phyloP scores from a whole-genome alignment of 2,797 vertebrate species.

The Antrozous pallidus region DNA sequence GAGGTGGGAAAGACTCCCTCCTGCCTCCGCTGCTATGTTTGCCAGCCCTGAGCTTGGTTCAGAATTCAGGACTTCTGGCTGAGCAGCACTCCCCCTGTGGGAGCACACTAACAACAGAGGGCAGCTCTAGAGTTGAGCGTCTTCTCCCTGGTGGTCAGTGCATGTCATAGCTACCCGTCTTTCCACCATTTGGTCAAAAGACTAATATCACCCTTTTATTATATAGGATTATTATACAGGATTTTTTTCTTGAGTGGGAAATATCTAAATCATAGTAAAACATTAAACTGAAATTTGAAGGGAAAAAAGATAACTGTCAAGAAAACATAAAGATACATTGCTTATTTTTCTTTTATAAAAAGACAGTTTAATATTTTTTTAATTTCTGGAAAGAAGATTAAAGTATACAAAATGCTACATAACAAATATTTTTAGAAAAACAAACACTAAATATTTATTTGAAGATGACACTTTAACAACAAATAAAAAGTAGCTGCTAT shows the following conservation, averaged over 20 bases:
- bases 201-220: too few relatives aligned
- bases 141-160: too few relatives aligned
- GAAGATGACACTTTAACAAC: neutral
- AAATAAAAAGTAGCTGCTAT: neutral
- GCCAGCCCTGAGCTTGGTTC: too few relatives aligned
- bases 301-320: neutral
- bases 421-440: neutral
- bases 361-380: neutral
- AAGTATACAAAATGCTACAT: neutral
- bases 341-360: neutral
- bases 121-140: too few relatives aligned
- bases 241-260: conserved; percentile 38
- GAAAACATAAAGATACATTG: neutral
- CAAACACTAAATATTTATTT: neutral
- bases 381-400: neutral
- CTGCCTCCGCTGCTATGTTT: too few relatives aligned
- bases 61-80: too few relatives aligned
- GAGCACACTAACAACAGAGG: too few relatives aligned
- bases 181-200: too few relatives aligned
- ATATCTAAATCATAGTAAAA: conserved; percentile 53
- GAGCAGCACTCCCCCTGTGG: too few relatives aligned
- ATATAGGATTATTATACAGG: too few relatives aligned
- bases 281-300: conserved; percentile 63
- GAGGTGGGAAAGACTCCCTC: too few relatives aligned
- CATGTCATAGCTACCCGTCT: too few relatives aligned